phyloP scores from a whole-genome alignment of 2,113 vertebrate genomes.

The Coptodon bakossiorum region DNA sequence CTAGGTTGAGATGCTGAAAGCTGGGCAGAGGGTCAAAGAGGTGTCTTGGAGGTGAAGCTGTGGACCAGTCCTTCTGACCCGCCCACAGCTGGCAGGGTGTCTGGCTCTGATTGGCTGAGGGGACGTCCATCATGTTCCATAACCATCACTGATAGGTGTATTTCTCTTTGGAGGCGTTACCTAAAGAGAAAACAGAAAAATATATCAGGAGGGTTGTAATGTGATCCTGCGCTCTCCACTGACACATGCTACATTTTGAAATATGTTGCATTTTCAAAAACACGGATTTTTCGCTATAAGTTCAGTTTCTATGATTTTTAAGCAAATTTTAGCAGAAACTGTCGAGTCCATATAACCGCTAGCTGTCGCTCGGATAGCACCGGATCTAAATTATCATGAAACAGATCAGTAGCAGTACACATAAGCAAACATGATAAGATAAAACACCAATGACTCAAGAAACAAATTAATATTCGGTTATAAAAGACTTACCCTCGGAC shows the following conservation, averaged over 20 bases:
- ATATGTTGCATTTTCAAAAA: not conserved
- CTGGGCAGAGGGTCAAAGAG: conserved; percentile 7
- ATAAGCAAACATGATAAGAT: fast-evolving
- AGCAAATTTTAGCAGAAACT: not conserved
- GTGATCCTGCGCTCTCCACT: not conserved
- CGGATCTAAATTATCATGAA: not conserved
- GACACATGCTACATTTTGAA: fast-evolving
- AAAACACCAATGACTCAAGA: not conserved
- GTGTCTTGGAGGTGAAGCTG: not conserved
- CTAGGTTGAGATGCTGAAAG: conserved; percentile 27
- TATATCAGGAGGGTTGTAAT: not conserved
- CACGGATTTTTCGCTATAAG: fast-evolving
- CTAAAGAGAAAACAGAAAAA: not conserved
- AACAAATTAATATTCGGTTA: not conserved
- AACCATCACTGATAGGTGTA: not conserved
- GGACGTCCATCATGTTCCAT: conserved; percentile 57
- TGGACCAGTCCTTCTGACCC: conserved; percentile 41
- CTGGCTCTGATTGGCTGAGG: conserved; percentile 43
- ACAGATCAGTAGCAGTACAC: not conserved
- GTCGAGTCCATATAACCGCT: not conserved
- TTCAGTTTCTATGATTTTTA: not conserved
- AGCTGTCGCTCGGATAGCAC: not conserved
- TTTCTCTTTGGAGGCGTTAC: not conserved
- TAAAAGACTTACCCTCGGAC: not conserved
- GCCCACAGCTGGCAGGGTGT: conserved; percentile 37